phyloP scores from a whole-genome alignment of 2,888 invertebrate genomes.

The Dioctria rufipes region DNA sequence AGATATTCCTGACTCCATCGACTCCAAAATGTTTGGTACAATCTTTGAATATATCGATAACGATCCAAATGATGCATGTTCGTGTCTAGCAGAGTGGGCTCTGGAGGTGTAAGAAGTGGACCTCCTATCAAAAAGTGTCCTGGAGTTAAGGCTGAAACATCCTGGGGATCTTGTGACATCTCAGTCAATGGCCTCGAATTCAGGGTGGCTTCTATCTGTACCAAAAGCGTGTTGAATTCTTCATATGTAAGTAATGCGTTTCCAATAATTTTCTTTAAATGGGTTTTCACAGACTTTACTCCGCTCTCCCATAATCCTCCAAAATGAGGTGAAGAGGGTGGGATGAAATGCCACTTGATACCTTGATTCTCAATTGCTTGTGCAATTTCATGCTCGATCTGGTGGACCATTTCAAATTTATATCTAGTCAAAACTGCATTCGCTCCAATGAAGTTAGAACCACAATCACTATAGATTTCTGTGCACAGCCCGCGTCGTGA shows the following conservation, averaged over 20 bases:
- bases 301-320: constrained; percentile 8
- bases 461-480: not conserved
- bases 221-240: not conserved
- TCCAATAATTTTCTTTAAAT: not conserved
- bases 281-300: not conserved
- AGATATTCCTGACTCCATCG: too few relatives aligned
- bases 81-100: too few relatives aligned
- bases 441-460: not conserved
- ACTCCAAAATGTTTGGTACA: too few relatives aligned
- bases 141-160: not conserved
- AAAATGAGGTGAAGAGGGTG: constrained; percentile 10
- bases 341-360: not conserved
- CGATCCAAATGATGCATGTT: not conserved
- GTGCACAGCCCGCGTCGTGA: not conserved
- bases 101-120: too few relatives aligned
- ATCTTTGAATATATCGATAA: too few relatives aligned
- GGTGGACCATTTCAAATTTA: not conserved
- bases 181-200: not conserved
- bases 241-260: not conserved
- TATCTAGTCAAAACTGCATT: not conserved
- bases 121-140: constrained; percentile 11
- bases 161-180: too few relatives aligned
- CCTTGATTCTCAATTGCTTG: not conserved
- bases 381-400: not conserved
- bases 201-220: not conserved